Evolutionary conservation across 2,888 invertebrate genomes (phyloP), one percentile per base, ranked within the genome.

Genomic region (Dicyrtomina minuta): DNA sequence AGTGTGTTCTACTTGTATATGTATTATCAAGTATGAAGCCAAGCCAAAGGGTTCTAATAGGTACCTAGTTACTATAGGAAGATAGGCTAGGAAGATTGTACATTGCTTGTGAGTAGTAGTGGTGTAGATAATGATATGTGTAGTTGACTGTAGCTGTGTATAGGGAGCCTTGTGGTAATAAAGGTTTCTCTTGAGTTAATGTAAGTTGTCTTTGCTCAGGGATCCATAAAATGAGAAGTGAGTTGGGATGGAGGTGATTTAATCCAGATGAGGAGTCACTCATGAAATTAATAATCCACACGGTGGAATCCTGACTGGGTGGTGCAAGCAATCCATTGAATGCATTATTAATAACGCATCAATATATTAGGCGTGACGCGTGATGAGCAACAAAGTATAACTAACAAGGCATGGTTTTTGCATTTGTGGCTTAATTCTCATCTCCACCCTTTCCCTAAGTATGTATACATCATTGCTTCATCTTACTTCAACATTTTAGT

Each of bases 361-460:
- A 58, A 67, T 69, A 66, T 72, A 72, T 72, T 70, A 72, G 69
- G 72, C 72, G 66, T 72, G 72, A 72, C 70, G 67, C 44, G 67
- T 64, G 69, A 72, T 60, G 58, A 72, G 67, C 62, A 70, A 70
- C 72, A 70, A 67, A 66, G 58, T 66, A 58, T 66, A 66, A 49
- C 59, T 66, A 66, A 66, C 66, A 66, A 59, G 64, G 67, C 67
- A 68, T 62, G 66, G 72, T 64, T 70, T 72, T 72, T 68, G 66
- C 68, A 69, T 72, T 70, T 72, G 66, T 56, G 67, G 72, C 64
- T 72, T 72, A 70, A 70, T 70, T 72, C 64, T 67, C 67, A 55
- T 17, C 62, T 24, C 70, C 66, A 44, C 51, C 51, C 49, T 62
- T 61, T 66, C 43, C 53, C 27, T 13, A 13, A 5, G 33, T 55